Percentiles rank a stretch among this genome's conserved stretches.
phyloP scores from a whole-genome alignment of 2,113 vertebrate genomes.

The Pelecanus crispus region DNA sequence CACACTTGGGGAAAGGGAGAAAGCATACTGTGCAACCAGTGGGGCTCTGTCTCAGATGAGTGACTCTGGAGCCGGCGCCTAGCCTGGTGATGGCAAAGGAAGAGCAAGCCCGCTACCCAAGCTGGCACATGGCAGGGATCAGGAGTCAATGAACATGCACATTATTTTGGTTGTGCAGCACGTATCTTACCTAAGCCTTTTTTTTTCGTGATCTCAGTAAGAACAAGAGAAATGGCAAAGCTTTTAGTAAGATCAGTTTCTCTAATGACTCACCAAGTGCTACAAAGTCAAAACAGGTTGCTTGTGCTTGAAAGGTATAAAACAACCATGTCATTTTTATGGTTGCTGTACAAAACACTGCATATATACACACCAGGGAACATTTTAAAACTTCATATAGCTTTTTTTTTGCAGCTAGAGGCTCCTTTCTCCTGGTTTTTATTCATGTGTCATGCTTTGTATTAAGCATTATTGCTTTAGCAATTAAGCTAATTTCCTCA shows the following conservation, averaged over 20 bases:
- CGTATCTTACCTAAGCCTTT: not conserved
- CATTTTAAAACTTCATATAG: slow-evolving; percentile 25
- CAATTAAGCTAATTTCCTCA: slow-evolving; percentile 52
- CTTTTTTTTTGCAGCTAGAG: not conserved
- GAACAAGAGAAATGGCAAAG: slow-evolving; percentile 39
- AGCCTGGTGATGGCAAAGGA: not conserved
- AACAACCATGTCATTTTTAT: slow-evolving; percentile 46
- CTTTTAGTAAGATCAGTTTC: slow-evolving; percentile 55
- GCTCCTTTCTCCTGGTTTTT: slow-evolving; percentile 9
- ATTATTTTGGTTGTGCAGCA: not conserved
- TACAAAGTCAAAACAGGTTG: slow-evolving; percentile 60
- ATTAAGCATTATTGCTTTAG: slow-evolving; percentile 12
- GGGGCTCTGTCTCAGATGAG: not conserved
- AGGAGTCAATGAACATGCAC: not conserved
- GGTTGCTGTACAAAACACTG: slow-evolving; percentile 61
- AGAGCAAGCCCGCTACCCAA: not conserved
- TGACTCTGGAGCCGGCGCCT: not conserved
- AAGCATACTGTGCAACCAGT: not conserved
- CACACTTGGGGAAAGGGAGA: not conserved
- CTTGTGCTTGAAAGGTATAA: slow-evolving; percentile 57
- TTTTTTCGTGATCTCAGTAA: not conserved
- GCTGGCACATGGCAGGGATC: not conserved
- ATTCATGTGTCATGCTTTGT: slow-evolving; percentile 31
- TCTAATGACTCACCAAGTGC: slow-evolving; percentile 46
- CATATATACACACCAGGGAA: slow-evolving; percentile 16